These are phyloP conservation scores for Bombus haemorrhoidalis DNA, from an alignment of 1,140 invertebrate genomes.

Conservation along the genomic window DNA sequence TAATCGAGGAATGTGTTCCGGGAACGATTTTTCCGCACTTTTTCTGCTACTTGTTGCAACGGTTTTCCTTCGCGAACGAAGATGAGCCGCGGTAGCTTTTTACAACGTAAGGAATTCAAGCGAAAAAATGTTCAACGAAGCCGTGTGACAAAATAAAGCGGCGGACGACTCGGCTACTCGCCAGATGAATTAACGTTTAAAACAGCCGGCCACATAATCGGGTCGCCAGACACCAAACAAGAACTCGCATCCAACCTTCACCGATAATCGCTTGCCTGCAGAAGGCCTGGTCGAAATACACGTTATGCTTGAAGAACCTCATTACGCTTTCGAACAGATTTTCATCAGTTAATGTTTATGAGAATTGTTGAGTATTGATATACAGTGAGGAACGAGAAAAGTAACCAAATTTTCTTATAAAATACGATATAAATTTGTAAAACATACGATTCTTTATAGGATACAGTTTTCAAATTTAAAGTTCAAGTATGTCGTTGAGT, in stretches of 20 bases:
- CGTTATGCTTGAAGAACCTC: neutral
- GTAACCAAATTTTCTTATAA: neutral
- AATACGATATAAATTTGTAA: neutral
- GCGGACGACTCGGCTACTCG: neutral
- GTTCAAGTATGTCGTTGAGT: neutral
- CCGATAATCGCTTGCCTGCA: slow-evolving; percentile 45
- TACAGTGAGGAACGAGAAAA: neutral
- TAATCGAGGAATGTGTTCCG: slow-evolving; percentile 10
- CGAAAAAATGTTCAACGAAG: slow-evolving; percentile 3
- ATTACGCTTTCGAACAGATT: neutral
- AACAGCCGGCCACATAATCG: slow-evolving; percentile 61
- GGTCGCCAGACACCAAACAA: slow-evolving; percentile 73
- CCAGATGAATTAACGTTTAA: slow-evolving; percentile 64
- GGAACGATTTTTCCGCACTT: neutral
- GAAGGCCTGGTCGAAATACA: slow-evolving; percentile 13
- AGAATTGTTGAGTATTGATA: too few species aligned
- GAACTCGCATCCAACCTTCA: slow-evolving; percentile 64
- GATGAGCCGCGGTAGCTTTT: neutral
- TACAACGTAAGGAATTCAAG: neutral
- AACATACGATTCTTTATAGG: neutral
- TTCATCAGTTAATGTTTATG: neutral
- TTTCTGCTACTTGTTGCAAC: neutral
- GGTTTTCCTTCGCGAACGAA: neutral
- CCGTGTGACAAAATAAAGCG: slow-evolving; percentile 29
- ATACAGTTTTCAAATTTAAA: neutral